Conservation (phyloP, 2,888 invertebrate species). For the Labia minor region DNA sequence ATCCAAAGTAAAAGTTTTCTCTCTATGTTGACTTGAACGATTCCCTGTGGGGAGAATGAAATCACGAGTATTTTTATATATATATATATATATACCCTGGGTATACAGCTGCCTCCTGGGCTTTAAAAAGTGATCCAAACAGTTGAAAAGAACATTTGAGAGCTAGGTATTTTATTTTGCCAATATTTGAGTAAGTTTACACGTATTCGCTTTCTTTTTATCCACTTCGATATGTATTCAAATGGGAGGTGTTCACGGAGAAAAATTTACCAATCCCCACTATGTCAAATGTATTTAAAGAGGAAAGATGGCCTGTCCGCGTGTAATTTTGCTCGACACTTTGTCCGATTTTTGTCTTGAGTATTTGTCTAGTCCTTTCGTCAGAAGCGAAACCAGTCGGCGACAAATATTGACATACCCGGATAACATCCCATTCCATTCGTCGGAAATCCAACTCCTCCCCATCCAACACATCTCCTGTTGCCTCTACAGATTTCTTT, state of each 20-base stretch:
- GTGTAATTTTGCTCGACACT: background rate
- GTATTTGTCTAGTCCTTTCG: background rate
- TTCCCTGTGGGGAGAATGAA: background rate
- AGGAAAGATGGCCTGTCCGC: background rate
- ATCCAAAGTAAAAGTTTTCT: background rate
- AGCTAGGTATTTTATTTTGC: background rate
- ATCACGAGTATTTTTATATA: background rate
- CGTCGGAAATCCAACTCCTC: background rate
- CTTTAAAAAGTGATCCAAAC: background rate
- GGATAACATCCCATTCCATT: background rate
- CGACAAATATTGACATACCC: conserved; percentile 8
- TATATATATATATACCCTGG: background rate
- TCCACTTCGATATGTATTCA: background rate
- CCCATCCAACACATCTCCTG: conserved; percentile 3
- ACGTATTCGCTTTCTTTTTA: background rate
- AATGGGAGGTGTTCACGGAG: background rate
- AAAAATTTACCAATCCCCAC: background rate
- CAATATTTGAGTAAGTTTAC: background rate
- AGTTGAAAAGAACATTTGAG: background rate
- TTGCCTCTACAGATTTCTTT: background rate
- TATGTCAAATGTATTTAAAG: background rate
- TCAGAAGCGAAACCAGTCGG: background rate
- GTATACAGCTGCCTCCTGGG: background rate
- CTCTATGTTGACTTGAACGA: background rate
- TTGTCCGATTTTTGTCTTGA: conserved; percentile 1